These are phyloP conservation scores for Globia sparganii DNA, from an alignment of 2,888 invertebrate species.

Conservation along the genomic window DNA sequence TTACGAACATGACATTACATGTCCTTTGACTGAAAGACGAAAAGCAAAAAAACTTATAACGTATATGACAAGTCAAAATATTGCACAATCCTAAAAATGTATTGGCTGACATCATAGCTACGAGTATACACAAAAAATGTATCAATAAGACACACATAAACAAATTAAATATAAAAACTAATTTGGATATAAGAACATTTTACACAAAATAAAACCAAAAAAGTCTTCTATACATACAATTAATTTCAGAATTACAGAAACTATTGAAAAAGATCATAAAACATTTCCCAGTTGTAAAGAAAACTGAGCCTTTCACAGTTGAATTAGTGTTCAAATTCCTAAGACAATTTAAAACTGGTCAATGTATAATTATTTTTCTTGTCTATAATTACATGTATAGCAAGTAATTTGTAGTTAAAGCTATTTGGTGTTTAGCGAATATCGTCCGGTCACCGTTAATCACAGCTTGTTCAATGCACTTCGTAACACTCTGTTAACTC, in stretches of 20 bases:
- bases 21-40: background rate
- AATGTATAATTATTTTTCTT: background rate
- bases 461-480: slow-evolving; percentile 68
- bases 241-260: background rate
- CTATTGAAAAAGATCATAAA: background rate
- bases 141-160: background rate
- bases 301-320: background rate
- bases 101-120: background rate
- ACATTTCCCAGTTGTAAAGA: background rate
- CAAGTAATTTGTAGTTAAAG: slow-evolving; percentile 52
- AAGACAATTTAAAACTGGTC: background rate
- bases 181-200: background rate
- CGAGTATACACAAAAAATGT: background rate
- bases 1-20: background rate
- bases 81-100: slow-evolving; percentile 19
- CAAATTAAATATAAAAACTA: background rate
- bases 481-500: slow-evolving; percentile 50
- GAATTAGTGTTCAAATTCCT: background rate
- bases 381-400: slow-evolving; percentile 41
- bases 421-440: slow-evolving; percentile 69
- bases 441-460: slow-evolving; percentile 66
- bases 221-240: background rate
- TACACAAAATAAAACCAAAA: background rate
- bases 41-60: background rate
- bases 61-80: slow-evolving; percentile 6